Conservation (phyloP, 2,888 invertebrate species). For the Cryptocheilus praepositus region DNA sequence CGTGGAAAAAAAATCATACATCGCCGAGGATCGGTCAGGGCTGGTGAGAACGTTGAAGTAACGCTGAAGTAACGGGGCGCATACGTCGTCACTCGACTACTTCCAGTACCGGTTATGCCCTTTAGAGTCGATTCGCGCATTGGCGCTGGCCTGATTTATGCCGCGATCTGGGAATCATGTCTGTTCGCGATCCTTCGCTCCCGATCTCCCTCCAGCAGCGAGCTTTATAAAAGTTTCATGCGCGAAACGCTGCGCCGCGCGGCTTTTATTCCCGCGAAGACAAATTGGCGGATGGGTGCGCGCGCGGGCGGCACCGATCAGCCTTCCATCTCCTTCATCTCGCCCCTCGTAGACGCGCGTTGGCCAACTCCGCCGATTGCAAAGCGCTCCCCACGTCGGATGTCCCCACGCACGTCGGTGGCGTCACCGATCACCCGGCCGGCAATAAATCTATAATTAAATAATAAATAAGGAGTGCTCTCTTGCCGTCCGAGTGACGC, state of each 20-base stretch:
- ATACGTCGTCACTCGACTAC: constrained; percentile 26
- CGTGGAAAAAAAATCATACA: neutral
- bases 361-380: neutral
- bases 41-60: neutral
- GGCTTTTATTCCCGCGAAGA: constrained; percentile 44
- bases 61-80: constrained; percentile 15
- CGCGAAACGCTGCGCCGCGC: constrained; percentile 44
- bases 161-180: constrained; percentile 29
- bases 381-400: constrained; percentile 41
- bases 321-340: neutral
- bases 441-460: constrained; percentile 70
- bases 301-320: constrained; percentile 16
- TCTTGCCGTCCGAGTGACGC: constrained; percentile 48
- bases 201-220: no score
- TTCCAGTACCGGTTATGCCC: constrained; percentile 44
- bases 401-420: constrained; percentile 46
- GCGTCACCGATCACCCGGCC: constrained; percentile 47
- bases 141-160: constrained; percentile 40
- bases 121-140: constrained; percentile 46
- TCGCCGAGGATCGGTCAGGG: neutral
- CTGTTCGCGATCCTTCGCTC: constrained; percentile 23
- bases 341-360: constrained; percentile 1
- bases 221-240: constrained; percentile 57
- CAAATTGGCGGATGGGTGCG: constrained; percentile 44
- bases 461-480: constrained; percentile 67